Conservation (phyloP, 2,797 vertebrate species). For the Scomberomorus guttatus region DNA sequence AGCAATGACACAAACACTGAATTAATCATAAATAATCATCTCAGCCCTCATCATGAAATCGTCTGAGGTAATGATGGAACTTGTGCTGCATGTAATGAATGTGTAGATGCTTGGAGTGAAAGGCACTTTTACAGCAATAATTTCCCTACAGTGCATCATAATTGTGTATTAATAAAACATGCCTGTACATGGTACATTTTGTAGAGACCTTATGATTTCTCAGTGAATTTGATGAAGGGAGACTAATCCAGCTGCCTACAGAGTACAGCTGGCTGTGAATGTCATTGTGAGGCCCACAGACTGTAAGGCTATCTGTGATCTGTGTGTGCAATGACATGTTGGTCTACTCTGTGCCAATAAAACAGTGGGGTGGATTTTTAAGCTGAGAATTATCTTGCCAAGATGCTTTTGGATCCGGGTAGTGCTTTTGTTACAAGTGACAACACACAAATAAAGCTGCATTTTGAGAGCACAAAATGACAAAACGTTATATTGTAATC, state of each 20-base stretch:
- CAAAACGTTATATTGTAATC: conserved; percentile 30
- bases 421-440: conserved; percentile 35
- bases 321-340: conserved; percentile 45
- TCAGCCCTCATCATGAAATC: background rate
- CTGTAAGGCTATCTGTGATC: conserved; percentile 41
- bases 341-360: conserved; percentile 33
- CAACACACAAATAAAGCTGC: conserved; percentile 35
- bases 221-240: conserved; percentile 1
- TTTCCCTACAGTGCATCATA: background rate
- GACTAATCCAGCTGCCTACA: conserved; percentile 29
- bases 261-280: conserved; percentile 29
- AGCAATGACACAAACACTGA: conserved; percentile 4
- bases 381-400: conserved; percentile 51
- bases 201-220: background rate
- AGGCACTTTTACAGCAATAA: background rate
- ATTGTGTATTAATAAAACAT: background rate
- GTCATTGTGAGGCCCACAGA: conserved; percentile 29
- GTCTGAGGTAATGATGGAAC: background rate
- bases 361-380: conserved; percentile 47
- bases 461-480: conserved; percentile 39
- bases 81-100: background rate
- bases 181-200: background rate
- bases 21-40: conserved; percentile 2
- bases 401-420: conserved; percentile 30
- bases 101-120: background rate